A percentile compares a stretch with the other conserved stretches of the same genome.
These are phyloP conservation scores for Conomelus anceps DNA, from an alignment of 2,888 invertebrate species.

Conservation along the genomic window DNA sequence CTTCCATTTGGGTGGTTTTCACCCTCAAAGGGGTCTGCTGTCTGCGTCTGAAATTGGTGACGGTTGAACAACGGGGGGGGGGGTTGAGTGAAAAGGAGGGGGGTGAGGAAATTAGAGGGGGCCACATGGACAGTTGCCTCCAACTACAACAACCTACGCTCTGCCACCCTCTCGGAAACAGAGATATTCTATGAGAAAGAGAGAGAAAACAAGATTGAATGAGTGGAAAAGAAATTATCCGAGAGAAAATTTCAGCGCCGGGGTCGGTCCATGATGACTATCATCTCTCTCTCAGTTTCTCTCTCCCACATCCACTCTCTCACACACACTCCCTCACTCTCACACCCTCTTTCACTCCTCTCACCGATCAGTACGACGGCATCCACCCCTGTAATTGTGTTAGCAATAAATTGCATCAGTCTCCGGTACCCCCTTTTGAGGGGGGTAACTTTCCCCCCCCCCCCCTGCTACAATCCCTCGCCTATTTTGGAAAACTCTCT, in stretches of 20 bases:
- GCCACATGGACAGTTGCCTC: no score
- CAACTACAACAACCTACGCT: neutral
- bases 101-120: neutral
- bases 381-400: no score
- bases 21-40: constrained; percentile 11
- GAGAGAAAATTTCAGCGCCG: neutral
- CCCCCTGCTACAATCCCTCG: no score
- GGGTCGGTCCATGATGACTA: no score
- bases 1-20: constrained; percentile 21
- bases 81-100: neutral
- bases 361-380: no score
- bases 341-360: constrained; percentile 12
- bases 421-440: no score
- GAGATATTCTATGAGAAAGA: neutral
- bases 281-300: neutral
- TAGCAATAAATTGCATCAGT: no score
- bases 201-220: neutral
- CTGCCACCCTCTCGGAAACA: neutral
- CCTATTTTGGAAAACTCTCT: neutral
- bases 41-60: neutral
- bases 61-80: neutral
- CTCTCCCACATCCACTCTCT: constrained; percentile 8
- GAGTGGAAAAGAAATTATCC: neutral
- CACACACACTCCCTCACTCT: constrained; percentile 17
- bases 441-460: no score